A percentile compares a stretch with the other conserved stretches of the same genome.
phyloP scores from a whole-genome alignment of 2,888 invertebrate species.

The Muscina levida region DNA sequence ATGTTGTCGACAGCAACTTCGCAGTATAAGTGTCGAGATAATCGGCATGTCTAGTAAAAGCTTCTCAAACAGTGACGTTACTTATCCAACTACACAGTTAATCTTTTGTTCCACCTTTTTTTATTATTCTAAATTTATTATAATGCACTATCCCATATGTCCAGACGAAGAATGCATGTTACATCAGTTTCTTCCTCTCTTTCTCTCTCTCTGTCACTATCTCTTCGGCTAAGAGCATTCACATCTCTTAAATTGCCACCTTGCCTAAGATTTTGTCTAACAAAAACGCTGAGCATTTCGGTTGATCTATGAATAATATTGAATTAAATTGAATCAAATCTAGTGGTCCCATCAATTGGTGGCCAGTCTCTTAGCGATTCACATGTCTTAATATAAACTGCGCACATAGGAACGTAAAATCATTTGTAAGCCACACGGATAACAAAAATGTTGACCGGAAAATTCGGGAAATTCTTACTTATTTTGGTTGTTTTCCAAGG shows the following conservation, averaged over 20 bases:
- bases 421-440: not conserved
- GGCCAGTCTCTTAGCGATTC: constrained; percentile 10
- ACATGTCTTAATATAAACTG: not conserved
- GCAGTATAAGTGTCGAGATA: too few relatives aligned
- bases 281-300: not conserved
- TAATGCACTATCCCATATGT: too few relatives aligned
- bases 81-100: too few relatives aligned
- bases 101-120: too few relatives aligned
- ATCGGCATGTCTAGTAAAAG: too few relatives aligned
- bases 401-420: constrained; percentile 2
- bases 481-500: not conserved
- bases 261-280: not conserved
- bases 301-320: not conserved
- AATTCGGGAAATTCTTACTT: not conserved
- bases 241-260: constrained; percentile 1
- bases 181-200: too few relatives aligned
- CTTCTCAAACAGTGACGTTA: too few relatives aligned
- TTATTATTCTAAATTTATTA: too few relatives aligned
- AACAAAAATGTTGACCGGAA: not conserved
- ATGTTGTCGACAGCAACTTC: too few relatives aligned
- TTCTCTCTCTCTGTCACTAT: not conserved
- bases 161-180: too few relatives aligned
- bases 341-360: constrained; percentile 36
- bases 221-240: not conserved
- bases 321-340: constrained; percentile 13